These are phyloP conservation scores for Hoplostethus mediterraneus DNA, from an alignment of 2,797 vertebrate species.

Conservation along the genomic window DNA sequence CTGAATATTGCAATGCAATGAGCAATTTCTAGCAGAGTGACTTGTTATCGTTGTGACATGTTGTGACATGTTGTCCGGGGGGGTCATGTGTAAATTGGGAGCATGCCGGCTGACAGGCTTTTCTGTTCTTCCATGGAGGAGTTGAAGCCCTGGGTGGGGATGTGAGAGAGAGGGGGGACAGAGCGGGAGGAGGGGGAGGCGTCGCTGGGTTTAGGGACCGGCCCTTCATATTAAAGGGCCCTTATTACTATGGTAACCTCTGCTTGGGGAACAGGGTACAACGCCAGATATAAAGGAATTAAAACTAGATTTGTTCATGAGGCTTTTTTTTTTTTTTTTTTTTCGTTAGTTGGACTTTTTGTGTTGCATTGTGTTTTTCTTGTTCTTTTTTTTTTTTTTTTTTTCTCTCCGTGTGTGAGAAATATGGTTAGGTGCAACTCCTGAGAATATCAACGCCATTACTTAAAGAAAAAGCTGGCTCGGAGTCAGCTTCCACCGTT, in stretches of 20 bases:
- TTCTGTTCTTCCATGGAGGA: constrained; percentile 74
- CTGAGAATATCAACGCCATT: constrained; percentile 76
- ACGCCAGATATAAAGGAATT: constrained; percentile 70
- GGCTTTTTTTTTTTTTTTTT: constrained; percentile 56
- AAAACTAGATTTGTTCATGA: constrained; percentile 67
- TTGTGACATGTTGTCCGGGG: constrained; percentile 80
- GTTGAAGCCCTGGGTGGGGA: constrained; percentile 43
- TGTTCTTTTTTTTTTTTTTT: constrained; percentile 28
- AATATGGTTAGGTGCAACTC: constrained; percentile 64
- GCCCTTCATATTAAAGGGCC: constrained; percentile 87
- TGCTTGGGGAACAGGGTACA: constrained; percentile 82
- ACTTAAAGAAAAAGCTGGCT: constrained; percentile 76
- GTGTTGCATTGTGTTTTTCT: constrained; percentile 58
- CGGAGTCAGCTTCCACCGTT: constrained; percentile 79
- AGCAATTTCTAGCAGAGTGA: constrained; percentile 80
- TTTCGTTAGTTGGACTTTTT: constrained; percentile 60
- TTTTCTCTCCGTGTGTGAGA: constrained; percentile 63
- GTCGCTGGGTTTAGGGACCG: constrained; percentile 67
- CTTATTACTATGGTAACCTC: constrained; percentile 77
- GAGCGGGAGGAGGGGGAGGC: constrained; percentile 32
- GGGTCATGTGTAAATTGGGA: constrained; percentile 75
- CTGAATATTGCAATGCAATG: constrained; percentile 87
- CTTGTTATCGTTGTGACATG: constrained; percentile 82
- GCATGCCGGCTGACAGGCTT: constrained; percentile 71
- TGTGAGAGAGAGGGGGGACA: constrained; percentile 21